Percentiles rank a stretch among this genome's conserved stretches.
phyloP scores from a whole-genome alignment of 2,888 invertebrate species.

The Tuberolachnus salignus region DNA sequence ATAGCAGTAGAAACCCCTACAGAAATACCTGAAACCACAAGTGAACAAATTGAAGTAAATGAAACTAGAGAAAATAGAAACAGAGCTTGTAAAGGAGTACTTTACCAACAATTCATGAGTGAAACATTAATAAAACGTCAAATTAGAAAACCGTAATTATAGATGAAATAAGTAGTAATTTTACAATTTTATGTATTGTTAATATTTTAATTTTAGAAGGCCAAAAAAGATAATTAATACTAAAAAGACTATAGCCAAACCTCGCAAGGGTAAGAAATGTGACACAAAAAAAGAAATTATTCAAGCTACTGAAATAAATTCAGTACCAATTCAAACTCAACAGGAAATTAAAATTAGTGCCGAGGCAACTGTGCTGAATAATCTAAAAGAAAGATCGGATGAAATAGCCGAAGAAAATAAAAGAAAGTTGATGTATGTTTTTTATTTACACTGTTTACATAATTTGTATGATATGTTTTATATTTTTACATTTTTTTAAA shows the following conservation, averaged over 20 bases:
- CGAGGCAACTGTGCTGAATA: constrained; percentile 18
- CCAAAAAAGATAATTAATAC: constrained; percentile 34
- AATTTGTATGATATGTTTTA: not conserved
- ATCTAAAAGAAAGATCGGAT: constrained; percentile 27
- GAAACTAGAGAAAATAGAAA: constrained; percentile 43
- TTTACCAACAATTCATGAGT: constrained; percentile 51
- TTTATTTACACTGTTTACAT: not conserved
- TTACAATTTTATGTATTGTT: constrained; percentile 6
- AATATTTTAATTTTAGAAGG: constrained; percentile 14
- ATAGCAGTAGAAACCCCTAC: constrained; percentile 35
- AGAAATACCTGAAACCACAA: constrained; percentile 33
- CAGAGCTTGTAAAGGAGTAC: constrained; percentile 51
- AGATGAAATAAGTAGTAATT: not conserved
- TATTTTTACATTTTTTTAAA: constrained; percentile 11
- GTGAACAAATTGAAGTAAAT: constrained; percentile 36
- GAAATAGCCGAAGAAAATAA: constrained; percentile 24
- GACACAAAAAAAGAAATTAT: constrained; percentile 23
- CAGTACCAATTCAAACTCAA: constrained; percentile 38
- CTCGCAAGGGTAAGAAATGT: constrained; percentile 37
- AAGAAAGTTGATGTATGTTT: constrained; percentile 30
- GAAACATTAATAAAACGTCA: constrained; percentile 53
- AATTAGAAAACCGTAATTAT: constrained; percentile 52
- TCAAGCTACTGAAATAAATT: constrained; percentile 8
- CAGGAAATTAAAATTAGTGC: constrained; percentile 49
- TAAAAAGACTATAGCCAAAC: not conserved